Percentiles rank a stretch among this genome's conserved stretches.
These are phyloP conservation scores for Liopterus haemorrhoidalis DNA, from an alignment of 2,888 invertebrate genomes.

Conservation along the genomic window DNA sequence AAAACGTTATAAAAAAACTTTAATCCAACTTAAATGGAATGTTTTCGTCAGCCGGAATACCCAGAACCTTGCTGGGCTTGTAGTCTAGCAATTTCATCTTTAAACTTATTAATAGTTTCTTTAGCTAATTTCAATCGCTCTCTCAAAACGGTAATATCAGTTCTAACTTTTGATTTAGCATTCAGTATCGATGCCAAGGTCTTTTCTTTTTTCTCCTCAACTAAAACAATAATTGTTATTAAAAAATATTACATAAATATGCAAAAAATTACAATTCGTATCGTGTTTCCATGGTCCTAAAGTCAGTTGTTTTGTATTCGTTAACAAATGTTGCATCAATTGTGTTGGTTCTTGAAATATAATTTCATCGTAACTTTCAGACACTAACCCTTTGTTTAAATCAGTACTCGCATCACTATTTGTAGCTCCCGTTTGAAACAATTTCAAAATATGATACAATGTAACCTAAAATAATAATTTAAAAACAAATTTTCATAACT, in stretches of 20 bases:
- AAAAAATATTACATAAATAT: conserved; percentile 15
- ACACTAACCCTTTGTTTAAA: conserved; percentile 70
- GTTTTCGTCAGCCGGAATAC: neutral
- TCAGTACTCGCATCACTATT: conserved; percentile 57
- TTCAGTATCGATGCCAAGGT: conserved; percentile 69
- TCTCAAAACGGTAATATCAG: conserved; percentile 77
- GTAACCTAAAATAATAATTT: conserved; percentile 61
- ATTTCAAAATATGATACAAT: conserved; percentile 87
- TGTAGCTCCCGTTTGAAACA: conserved; percentile 75
- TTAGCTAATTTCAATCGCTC: conserved; percentile 78
- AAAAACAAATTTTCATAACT: conserved; percentile 1
- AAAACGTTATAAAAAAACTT: no score
- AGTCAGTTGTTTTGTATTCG: conserved; percentile 67
- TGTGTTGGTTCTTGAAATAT: conserved; percentile 88
- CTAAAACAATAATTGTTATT: conserved; percentile 51
- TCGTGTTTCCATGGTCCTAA: conserved; percentile 75
- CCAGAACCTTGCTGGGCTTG: conserved; percentile 39
- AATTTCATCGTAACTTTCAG: conserved; percentile 94
- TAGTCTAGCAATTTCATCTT: conserved; percentile 61
- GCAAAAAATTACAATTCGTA: conserved; percentile 68
- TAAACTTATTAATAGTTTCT: conserved; percentile 78
- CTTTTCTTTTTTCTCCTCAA: conserved; percentile 82
- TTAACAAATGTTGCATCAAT: conserved; percentile 82
- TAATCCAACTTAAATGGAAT: no score
- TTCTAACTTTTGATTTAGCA: conserved; percentile 74